phyloP scores from a whole-genome alignment of 1,140 invertebrate genomes.

The Drosophila obscura region DNA sequence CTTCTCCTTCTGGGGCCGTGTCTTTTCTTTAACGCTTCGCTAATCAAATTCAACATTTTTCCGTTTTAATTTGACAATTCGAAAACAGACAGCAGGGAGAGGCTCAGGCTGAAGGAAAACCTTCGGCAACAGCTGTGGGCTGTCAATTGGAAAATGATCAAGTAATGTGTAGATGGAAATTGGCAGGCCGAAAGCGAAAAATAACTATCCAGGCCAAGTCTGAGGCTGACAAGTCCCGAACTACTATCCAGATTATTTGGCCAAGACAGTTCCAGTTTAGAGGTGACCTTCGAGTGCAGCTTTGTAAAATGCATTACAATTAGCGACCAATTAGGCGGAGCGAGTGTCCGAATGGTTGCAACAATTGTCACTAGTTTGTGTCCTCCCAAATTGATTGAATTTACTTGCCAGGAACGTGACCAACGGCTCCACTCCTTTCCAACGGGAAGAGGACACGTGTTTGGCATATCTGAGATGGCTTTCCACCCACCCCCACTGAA shows the following conservation, averaged over 20 bases:
- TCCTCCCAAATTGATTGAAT: constrained; percentile 71
- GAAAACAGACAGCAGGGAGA: constrained; percentile 54
- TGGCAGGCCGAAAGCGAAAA: constrained; percentile 36
- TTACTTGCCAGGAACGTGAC: constrained; percentile 70
- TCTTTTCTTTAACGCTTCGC: constrained; percentile 78
- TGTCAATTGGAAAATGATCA: constrained; percentile 80
- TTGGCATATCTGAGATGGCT: constrained; percentile 48
- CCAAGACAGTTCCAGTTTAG: not conserved
- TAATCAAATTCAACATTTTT: constrained; percentile 82
- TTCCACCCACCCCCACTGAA: not conserved
- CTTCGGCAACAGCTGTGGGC: constrained; percentile 65
- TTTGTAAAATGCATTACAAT: constrained; percentile 70
- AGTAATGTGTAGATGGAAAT: constrained; percentile 65
- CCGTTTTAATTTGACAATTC: constrained; percentile 81
- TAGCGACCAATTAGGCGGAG: constrained; percentile 68
- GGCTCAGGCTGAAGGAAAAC: not conserved
- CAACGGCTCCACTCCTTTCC: constrained; percentile 32
- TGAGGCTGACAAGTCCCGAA: constrained; percentile 17
- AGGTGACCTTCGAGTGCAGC: constrained; percentile 47
- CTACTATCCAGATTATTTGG: not conserved
- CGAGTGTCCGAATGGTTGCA: constrained; percentile 50
- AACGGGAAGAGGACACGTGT: constrained; percentile 37
- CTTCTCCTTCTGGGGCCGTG: constrained; percentile 19
- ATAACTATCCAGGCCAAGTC: not conserved
- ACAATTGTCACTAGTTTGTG: constrained; percentile 57